These are phyloP conservation scores for Halcyon smyrnensis DNA, from an alignment of 2,797 vertebrate genomes.

Conservation along the genomic window DNA sequence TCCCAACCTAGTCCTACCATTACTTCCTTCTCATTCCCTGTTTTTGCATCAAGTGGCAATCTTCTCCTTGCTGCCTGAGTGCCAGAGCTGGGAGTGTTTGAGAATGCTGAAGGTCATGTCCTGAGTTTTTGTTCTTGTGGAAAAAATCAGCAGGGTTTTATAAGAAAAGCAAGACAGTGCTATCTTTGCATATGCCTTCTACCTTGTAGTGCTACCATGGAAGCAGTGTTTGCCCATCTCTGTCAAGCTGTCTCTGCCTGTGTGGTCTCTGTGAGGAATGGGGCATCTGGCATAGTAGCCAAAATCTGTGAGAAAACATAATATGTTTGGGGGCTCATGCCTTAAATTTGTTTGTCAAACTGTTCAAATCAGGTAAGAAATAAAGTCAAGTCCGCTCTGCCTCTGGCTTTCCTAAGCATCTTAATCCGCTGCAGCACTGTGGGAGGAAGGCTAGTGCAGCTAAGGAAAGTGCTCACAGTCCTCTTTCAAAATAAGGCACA, in stretches of 20 bases:
- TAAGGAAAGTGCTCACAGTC: neutral
- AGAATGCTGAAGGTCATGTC: neutral
- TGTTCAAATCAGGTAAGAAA: neutral
- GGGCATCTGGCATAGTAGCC: neutral
- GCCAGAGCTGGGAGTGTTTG: neutral
- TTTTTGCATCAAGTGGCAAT: neutral
- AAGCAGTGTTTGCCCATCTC: neutral
- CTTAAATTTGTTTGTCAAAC: neutral
- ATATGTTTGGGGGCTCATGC: neutral
- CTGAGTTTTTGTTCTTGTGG: neutral
- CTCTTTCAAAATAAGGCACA: neutral
- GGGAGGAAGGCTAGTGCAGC: neutral
- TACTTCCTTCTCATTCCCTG: neutral
- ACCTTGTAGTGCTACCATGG: neutral
- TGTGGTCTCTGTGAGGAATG: neutral
- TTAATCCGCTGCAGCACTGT: neutral
- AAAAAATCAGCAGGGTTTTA: neutral
- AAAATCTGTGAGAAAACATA: neutral
- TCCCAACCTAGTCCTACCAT: neutral
- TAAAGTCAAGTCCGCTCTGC: accelerated
- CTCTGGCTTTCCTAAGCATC: neutral
- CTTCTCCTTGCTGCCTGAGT: neutral
- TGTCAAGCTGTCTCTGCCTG: neutral
- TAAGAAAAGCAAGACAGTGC: neutral
- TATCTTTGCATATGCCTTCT: neutral